Percentiles rank a stretch among this genome's conserved stretches.
phyloP scores from a whole-genome alignment of 2,888 invertebrate genomes.

The Schrankia costaestrigalis region DNA sequence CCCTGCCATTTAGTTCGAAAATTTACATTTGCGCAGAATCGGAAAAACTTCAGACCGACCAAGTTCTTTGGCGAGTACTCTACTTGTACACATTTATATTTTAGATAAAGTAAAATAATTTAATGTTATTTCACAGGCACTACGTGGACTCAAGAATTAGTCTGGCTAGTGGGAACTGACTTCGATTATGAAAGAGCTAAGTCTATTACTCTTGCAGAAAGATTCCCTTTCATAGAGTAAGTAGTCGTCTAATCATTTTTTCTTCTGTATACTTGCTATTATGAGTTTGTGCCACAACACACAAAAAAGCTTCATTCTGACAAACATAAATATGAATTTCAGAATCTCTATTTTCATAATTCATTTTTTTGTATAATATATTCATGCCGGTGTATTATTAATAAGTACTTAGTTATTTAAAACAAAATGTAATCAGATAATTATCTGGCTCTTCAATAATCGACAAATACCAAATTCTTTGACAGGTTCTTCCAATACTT shows the following conservation, averaged over 20 bases:
- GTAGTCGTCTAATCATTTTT: conserved; percentile 32
- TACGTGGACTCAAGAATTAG: conserved; percentile 86
- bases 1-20: too few relatives aligned
- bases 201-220: conserved; percentile 65
- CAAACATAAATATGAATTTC: too few relatives aligned
- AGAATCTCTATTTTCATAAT: too few relatives aligned
- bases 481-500: conserved; percentile 19
- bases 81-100: not conserved
- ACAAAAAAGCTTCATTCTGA: too few relatives aligned
- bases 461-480: not conserved
- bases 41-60: too few relatives aligned
- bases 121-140: conserved; percentile 61
- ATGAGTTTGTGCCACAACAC: too few relatives aligned
- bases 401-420: too few relatives aligned
- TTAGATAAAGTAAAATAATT: not conserved
- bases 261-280: not conserved
- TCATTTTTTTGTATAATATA: too few relatives aligned
- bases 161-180: conserved; percentile 85
- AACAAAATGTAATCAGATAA: not conserved
- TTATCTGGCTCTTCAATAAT: too few relatives aligned
- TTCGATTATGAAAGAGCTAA: conserved; percentile 83
- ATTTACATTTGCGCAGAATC: too few relatives aligned
- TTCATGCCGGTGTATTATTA: too few relatives aligned
- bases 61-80: too few relatives aligned
- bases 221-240: conserved; percentile 88